Evolutionary conservation across 2,888 invertebrate genomes (phyloP).

Genomic region (Dynastes grantii): DNA sequence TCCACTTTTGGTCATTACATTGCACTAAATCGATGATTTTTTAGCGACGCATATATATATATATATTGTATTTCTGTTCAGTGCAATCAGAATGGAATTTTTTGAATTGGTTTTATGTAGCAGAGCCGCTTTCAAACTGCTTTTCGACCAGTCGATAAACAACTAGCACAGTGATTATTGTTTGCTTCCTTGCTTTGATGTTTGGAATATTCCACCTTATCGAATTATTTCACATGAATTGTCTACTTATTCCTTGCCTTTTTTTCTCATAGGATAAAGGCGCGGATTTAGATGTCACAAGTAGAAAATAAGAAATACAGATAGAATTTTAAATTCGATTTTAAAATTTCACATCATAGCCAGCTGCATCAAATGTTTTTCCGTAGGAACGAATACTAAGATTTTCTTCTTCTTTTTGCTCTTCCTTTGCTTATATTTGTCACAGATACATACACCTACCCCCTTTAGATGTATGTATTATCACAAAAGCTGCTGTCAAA

Average conservation of each 20-base stretch:
- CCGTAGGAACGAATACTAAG: neutral
- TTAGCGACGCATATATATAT: too few relatives aligned
- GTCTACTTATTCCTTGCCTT: neutral
- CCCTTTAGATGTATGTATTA: constrained; percentile 25
- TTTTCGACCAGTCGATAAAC: too few relatives aligned
- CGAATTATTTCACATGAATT: constrained; percentile 11
- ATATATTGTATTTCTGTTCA: too few relatives aligned
- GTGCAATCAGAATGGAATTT: too few relatives aligned
- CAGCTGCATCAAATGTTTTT: constrained; percentile 35
- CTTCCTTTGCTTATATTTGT: constrained; percentile 39
- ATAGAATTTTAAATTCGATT: constrained; percentile 50
- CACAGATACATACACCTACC: constrained; percentile 37
- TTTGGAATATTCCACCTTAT: constrained; percentile 7
- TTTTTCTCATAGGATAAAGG: constrained; percentile 23
- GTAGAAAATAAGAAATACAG: constrained; percentile 47
- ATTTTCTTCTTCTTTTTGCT: too few relatives aligned
- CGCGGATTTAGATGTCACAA: constrained; percentile 32
- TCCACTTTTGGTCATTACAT: too few relatives aligned
- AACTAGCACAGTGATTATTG: too few relatives aligned
- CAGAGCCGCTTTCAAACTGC: too few relatives aligned
- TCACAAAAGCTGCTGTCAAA: constrained; percentile 37
- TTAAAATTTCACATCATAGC: constrained; percentile 48
- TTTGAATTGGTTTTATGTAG: too few relatives aligned
- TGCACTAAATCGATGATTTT: too few relatives aligned
- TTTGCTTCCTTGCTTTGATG: neutral